Base-by-base conservation (phyloP, 2,888 invertebrate species). In the Andrena chrysosceles region DNA sequence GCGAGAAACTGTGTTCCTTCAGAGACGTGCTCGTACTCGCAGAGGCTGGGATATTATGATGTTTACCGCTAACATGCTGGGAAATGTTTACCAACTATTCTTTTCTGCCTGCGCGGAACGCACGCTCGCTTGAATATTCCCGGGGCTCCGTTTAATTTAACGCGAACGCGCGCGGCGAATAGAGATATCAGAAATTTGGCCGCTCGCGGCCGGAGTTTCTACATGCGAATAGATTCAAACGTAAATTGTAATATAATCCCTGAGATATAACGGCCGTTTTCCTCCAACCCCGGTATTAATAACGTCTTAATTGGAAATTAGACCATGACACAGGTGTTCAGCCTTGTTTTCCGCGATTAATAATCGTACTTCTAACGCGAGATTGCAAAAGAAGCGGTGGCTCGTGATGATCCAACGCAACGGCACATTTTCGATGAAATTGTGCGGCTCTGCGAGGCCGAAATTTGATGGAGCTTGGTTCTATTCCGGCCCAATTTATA, bases 301-400 rank as follows among this genome's bases (percentile, higher is more conserved):
- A 87, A 87, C 77, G 78, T 80, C 85, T 89, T 89, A 83, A 89
- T 89, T 87, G 85, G 89, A 85, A 87, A 87, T 83, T 81, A 87
- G 85, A 87, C 68, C 79, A 78, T 69, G 72, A 83, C 72, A 72
- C 83, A 83, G 77, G 82, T 74, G 77, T 76, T 73, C 70, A 49
- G 42, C 78, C 74, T 75, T 87, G 72, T 81, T 85, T 87, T 75
- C 67, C 29, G 49, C 56, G 49, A 64, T 48, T 74, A 74, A 77
- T 74, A 63, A 59, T 63, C 35, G 31, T 8, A 52, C 20, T 26
- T 13, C 33, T 16, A 16, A 29, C 6, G 10, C 7, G 35, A 66
- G 20, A 66, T 42, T 7, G 29, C 23, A 31, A 54, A 66, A 42
- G 35, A 35, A 29, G 29, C 26, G 31, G 23, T 54, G 26, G 23